phyloP scores from a whole-genome alignment of 2,888 invertebrate genomes.

The Caenorhabditis zanzibari region DNA sequence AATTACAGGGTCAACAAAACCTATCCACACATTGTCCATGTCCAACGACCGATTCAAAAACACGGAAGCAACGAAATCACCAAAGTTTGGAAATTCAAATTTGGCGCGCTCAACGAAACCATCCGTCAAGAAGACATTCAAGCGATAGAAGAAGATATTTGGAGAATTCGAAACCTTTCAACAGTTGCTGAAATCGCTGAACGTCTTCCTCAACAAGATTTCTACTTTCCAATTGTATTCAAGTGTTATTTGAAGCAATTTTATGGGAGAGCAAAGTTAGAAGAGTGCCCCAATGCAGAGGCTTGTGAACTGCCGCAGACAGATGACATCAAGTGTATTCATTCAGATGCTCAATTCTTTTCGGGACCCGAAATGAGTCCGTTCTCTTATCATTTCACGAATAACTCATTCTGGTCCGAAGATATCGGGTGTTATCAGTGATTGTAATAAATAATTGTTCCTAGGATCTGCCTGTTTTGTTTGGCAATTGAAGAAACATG shows the following conservation, averaged over 20 bases:
- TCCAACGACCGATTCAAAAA: constrained; percentile 48
- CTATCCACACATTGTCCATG: constrained; percentile 14
- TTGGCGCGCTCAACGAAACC: constrained; percentile 43
- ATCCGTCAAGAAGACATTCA: constrained; percentile 28
- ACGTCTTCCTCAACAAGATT: constrained; percentile 12
- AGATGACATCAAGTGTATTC: constrained; percentile 44
- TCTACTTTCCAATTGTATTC: constrained; percentile 37
- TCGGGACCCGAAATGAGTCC: constrained; percentile 55
- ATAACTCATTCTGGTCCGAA: constrained; percentile 15
- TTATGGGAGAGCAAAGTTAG: constrained; percentile 10
- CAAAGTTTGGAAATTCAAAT: constrained; percentile 42
- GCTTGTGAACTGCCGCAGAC: constrained; percentile 51
- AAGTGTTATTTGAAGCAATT: constrained; percentile 30
- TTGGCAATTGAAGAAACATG: too few relatives aligned
- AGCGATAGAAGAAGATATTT: constrained; percentile 44
- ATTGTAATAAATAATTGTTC: not conserved
- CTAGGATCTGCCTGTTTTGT: too few relatives aligned
- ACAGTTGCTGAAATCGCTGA: not conserved
- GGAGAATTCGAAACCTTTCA: constrained; percentile 18
- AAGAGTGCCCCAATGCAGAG: constrained; percentile 51
- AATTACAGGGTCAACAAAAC: constrained; percentile 1
- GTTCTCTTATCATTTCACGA: constrained; percentile 43
- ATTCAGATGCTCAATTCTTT: constrained; percentile 45
- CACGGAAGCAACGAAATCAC: constrained; percentile 30
- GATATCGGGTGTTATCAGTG: constrained; percentile 54